A percentile compares a stretch with the other conserved stretches of the same genome.
Conservation (phyloP, 2,888 invertebrate species). For the Cryptus viduatorius region DNA sequence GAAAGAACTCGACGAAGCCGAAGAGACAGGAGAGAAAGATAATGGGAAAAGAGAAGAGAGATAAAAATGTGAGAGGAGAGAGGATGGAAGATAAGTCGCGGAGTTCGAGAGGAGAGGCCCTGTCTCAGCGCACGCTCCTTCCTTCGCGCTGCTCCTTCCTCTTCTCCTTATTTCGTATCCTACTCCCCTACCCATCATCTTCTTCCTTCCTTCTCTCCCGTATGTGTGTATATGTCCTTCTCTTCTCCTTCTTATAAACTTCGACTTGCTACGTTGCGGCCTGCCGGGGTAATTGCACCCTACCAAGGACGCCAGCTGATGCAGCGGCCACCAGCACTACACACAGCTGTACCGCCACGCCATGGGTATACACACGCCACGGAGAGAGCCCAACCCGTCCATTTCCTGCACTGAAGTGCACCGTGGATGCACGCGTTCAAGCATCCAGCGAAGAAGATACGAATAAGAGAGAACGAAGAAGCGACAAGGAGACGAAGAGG, state of each 20-base stretch:
- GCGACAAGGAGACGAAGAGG: neutral
- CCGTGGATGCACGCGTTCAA: constrained; percentile 52
- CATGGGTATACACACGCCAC: constrained; percentile 47
- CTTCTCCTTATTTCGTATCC: constrained; percentile 41
- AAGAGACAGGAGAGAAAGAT: neutral
- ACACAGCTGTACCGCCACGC: constrained; percentile 69
- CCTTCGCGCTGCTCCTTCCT: constrained; percentile 12
- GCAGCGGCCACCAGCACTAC: constrained; percentile 77
- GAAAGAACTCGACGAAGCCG: constrained; percentile 8
- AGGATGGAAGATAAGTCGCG: constrained; percentile 23
- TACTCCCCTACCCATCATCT: constrained; percentile 46
- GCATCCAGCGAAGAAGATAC: constrained; percentile 27
- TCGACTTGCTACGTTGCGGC: constrained; percentile 70
- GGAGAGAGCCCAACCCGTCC: constrained; percentile 52
- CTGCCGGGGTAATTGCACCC: constrained; percentile 84
- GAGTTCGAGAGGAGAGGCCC: constrained; percentile 32
- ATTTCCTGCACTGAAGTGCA: constrained; percentile 68
- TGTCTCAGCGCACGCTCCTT: constrained; percentile 61
- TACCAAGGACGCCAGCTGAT: constrained; percentile 85
- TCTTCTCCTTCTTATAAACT: constrained; percentile 36
- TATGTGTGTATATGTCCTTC: constrained; percentile 28
- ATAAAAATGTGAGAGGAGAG: constrained; percentile 40
- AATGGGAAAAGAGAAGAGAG: neutral
- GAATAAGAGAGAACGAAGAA: neutral
- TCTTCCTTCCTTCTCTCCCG: constrained; percentile 41